Conservation (phyloP, 2,113 vertebrate genomes). For the Eulacestoma nigropectus region DNA sequence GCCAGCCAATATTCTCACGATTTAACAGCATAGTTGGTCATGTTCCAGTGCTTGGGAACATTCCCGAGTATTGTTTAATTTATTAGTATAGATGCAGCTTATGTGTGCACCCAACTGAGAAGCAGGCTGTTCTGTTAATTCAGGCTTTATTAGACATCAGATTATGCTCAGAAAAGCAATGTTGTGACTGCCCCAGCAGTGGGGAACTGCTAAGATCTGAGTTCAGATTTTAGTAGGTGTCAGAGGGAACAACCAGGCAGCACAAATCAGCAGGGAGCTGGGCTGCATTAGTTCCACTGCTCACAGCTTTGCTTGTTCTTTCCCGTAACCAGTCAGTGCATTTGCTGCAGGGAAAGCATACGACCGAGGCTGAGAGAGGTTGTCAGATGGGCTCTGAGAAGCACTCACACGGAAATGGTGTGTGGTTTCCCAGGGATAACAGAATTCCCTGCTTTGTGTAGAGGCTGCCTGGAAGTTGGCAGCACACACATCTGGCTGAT, state of each 20-base stretch:
- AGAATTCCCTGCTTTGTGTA: neutral
- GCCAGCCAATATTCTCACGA: conserved; percentile 43
- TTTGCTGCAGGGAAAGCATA: neutral
- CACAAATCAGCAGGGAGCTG: neutral
- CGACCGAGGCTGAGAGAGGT: neutral
- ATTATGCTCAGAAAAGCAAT: neutral
- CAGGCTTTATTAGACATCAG: neutral
- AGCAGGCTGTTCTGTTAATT: conserved; percentile 35
- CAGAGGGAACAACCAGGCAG: neutral
- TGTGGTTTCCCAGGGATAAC: neutral
- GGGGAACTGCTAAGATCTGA: neutral
- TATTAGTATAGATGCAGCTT: conserved; percentile 15
- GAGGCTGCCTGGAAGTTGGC: neutral
- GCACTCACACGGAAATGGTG: accelerated
- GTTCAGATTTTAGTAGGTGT: neutral
- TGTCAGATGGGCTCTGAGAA: neutral
- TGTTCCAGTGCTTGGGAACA: conserved; percentile 17
- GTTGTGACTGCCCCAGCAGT: neutral
- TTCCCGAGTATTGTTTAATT: conserved; percentile 51
- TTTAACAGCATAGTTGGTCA: conserved; percentile 36
- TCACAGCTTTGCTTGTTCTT: neutral
- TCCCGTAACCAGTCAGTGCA: neutral
- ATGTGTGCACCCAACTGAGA: conserved; percentile 5
- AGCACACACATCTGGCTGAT: neutral
- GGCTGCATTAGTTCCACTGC: neutral